phyloP scores from a whole-genome alignment of 2,888 invertebrate species.

The Noctua janthina region DNA sequence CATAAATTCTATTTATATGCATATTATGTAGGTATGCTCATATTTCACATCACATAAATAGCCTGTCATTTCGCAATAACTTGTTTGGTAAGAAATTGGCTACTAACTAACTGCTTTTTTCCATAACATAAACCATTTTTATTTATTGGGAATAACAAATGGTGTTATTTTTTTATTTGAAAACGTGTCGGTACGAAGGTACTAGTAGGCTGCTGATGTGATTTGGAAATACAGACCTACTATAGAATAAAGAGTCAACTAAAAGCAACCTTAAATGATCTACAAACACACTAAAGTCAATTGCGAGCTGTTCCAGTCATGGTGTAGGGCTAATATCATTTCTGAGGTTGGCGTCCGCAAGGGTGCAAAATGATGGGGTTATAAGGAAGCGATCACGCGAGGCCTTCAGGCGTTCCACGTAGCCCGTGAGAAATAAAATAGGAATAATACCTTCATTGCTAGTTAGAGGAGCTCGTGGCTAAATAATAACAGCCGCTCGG shows the following conservation, averaged over 20 bases:
- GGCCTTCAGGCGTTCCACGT: slow-evolving; percentile 12
- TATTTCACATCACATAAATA: slow-evolving; percentile 26
- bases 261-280: background rate
- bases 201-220: background rate
- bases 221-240: background rate
- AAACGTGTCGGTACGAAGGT: background rate
- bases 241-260: background rate
- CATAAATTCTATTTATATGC: background rate
- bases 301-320: background rate
- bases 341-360: slow-evolving; percentile 36
- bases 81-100: slow-evolving; percentile 10
- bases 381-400: slow-evolving; percentile 40
- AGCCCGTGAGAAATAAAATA: slow-evolving; percentile 37
- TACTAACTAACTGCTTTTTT: slow-evolving; percentile 20
- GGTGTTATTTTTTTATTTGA: background rate
- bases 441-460: background rate
- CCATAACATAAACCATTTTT: slow-evolving; percentile 15
- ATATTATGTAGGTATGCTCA: background rate
- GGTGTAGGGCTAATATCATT: slow-evolving; percentile 32
- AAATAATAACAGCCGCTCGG: too few species aligned
- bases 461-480: too few species aligned
- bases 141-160: slow-evolving; percentile 30
- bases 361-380: slow-evolving; percentile 40
- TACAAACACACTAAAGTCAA: background rate
- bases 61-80: slow-evolving; percentile 21